These are phyloP conservation scores for Rhinopithecus roxellana DNA, from an alignment of 2,113 vertebrate genomes.

Conservation along the genomic window DNA sequence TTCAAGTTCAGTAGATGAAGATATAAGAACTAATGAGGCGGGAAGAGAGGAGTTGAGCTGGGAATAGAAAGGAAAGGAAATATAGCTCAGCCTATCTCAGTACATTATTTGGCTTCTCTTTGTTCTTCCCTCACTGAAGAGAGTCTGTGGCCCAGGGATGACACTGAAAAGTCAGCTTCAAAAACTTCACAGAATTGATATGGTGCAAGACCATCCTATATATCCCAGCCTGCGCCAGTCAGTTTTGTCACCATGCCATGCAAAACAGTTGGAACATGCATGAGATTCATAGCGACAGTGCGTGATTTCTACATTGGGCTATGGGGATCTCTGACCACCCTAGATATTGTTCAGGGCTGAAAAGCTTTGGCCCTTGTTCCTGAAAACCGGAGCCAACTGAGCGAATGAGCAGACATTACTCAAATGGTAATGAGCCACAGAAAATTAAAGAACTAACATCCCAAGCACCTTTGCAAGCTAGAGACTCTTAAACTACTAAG, in stretches of 20 bases:
- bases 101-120: not conserved
- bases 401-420: conserved; percentile 28
- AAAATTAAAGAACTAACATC: conserved; percentile 60
- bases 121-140: not conserved
- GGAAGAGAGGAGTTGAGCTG: not conserved
- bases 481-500: conserved; percentile 53
- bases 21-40: not conserved
- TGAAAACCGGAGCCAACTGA: not conserved
- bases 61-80: not conserved
- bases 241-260: conserved; percentile 16
- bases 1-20: not conserved
- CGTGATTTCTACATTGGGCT: not conserved
- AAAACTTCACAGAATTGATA: not conserved
- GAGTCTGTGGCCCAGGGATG: not conserved
- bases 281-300: not conserved
- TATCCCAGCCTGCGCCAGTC: not conserved
- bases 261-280: conserved; percentile 18
- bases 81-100: not conserved
- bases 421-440: conserved; percentile 45
- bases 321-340: conserved; percentile 16
- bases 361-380: conserved; percentile 13
- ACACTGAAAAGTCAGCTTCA: conserved; percentile 9
- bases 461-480: conserved; percentile 53
- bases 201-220: not conserved
- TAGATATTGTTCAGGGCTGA: not conserved